Evolutionary conservation across 2,888 invertebrate genomes (phyloP), one percentile per base, ranked within the genome.

Genomic region (Agonopterix heracliana): DNA sequence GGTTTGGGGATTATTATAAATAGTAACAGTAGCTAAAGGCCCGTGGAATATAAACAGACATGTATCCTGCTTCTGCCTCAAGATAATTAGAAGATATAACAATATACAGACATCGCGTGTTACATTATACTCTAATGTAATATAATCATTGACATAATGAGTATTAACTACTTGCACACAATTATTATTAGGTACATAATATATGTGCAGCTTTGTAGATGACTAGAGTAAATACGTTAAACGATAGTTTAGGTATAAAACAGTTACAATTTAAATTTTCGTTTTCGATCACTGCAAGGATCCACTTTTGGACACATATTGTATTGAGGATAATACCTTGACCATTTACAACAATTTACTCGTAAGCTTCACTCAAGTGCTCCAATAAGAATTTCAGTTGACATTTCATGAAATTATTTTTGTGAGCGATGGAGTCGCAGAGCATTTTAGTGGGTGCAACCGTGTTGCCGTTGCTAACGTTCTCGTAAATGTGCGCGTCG

Each of bases 301-400:
- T 89, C 89, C 89, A 78, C 68, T 67, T 77, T 74, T 66, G 63
- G 83, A 84, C 81, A 81, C 74, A 80, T 81, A 80, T 81, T 75
- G 81, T 81, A 70, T 71, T 54, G 84, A 84, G 84, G 85, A 77
- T 84, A 84, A 74, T 80, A 81, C 80, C 60, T 78, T 79, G 83
- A 82, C 78, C 54, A 55, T 55, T 55, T 63, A 74, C 76, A 74
- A 75, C 74, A 59, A 59, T 68, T 89, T 83, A 92, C 78, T 92
- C 91, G 78, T 92, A 92, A 60, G 92, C 88, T 76, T 92, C 91
- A 81, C 92, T 92, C 80, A 92, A 78, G 73, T 91, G 90, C 76
- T 92, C 91, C 74, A 92, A 89, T 70, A 91, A 85, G 77, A 90
- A 91, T 75, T 89, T 91, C 75, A 91, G 89, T 71, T 86, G 86